Evolutionary conservation across 2,113 vertebrate genomes (phyloP), one percentile per base, ranked within the genome.

Genomic region (Poecile atricapillus): DNA sequence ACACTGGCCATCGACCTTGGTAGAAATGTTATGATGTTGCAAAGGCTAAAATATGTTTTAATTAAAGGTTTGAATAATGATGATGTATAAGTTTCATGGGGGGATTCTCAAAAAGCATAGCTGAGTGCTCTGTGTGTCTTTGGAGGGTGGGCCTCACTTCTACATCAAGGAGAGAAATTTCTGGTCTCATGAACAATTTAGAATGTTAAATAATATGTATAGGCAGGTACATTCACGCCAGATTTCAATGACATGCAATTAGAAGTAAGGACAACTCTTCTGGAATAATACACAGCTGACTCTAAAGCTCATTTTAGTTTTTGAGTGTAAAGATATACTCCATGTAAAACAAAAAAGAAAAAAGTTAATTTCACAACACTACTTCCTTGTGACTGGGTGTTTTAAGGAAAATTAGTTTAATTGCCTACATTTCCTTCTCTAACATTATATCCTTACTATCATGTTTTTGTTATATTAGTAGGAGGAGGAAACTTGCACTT

Each of bases 321-420:
- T 71, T 47, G 31, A 44, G 18, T 30, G 11, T 24, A 68, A 68
- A 69, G 4, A 2, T 68, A 58, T 73, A n/a, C 12, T 49, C 12
- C 7, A 4, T 14, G 16, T 50, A 43, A 43, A 43, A 43, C 13
- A 16, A 43, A 43, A 43, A 17, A 41, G 16, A 49, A 53, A 78
- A 39, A 82, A 41, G 2, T 7, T 39, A 41, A 24, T 15, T 69
- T 77, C 78, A 1, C 8, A 22, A 24, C 35, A 25, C 6, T 27
- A 58, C 8, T 2, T 21, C 4, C 1, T 3, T 37, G 4, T 55
- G 27, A 47, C 25, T 37, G 10, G 1, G 9, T 55, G 11, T 55
- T 78, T 44, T 55, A 69, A 64, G 13, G n/a, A 62, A 70, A 64
- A 56, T 6, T 35, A 6, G 1, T 37, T 62, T 16, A 49, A 35